Evolutionary conservation across 2,888 invertebrate species (phyloP).

Genomic region (Lasioglossum morio): DNA sequence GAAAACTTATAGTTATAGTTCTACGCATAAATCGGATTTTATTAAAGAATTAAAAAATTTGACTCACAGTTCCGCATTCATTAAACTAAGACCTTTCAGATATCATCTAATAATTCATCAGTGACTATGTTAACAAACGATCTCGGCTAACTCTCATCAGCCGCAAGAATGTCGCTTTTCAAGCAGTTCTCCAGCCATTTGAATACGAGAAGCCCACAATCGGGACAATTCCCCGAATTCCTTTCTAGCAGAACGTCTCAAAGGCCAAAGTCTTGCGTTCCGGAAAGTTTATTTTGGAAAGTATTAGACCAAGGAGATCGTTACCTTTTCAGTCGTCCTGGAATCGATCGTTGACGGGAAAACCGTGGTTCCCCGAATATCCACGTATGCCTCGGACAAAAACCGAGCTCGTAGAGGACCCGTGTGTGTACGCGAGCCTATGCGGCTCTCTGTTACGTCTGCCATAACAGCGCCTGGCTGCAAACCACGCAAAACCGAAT

Average conservation of each 20-base stretch:
- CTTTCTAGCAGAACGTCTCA: neutral
- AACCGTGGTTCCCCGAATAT: conserved; percentile 32
- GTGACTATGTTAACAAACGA: neutral
- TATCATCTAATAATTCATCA: neutral
- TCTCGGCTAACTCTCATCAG: neutral
- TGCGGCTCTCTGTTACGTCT: conserved; percentile 46
- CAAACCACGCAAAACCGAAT: conserved; percentile 65
- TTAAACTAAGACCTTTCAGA: neutral
- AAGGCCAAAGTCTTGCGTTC: neutral
- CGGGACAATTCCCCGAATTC: neutral
- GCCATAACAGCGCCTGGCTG: conserved; percentile 41
- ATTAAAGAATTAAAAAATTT: neutral
- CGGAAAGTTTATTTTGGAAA: neutral
- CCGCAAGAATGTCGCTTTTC: neutral
- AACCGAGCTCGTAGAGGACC: conserved; percentile 23
- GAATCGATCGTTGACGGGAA: conserved; percentile 30
- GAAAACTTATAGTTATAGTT: no score
- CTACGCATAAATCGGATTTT: neutral
- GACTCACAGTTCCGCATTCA: neutral
- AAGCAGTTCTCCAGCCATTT: neutral
- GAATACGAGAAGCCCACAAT: neutral
- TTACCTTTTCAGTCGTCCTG: neutral
- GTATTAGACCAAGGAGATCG: neutral
- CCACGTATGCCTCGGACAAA: conserved; percentile 35
- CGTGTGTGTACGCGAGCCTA: conserved; percentile 24